These are phyloP conservation scores for Ptiloglossa arizonensis DNA, from an alignment of 1,140 invertebrate species.

Conservation along the genomic window DNA sequence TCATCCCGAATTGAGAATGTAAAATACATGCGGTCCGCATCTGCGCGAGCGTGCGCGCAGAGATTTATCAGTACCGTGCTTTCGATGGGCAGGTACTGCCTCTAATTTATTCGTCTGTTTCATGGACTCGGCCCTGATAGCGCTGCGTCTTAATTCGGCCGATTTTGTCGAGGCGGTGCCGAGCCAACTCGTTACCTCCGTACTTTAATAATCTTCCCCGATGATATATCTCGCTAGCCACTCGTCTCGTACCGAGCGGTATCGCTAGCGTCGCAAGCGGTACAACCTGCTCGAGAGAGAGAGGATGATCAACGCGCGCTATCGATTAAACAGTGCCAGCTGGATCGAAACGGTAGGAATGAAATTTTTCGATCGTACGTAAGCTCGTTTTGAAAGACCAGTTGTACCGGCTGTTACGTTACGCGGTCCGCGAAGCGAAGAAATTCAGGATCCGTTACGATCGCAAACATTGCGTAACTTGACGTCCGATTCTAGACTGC, in stretches of 20 bases:
- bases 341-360: too few species aligned
- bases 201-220: constrained; percentile 44
- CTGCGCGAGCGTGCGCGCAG: constrained; percentile 66
- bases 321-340: too few species aligned
- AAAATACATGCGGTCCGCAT: constrained; percentile 74
- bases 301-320: too few species aligned
- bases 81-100: constrained; percentile 69
- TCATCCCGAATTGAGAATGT: constrained; percentile 77
- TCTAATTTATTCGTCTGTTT: constrained; percentile 72
- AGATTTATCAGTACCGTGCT: constrained; percentile 72
- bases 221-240: constrained; percentile 25
- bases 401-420: too few species aligned
- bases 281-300: too few species aligned
- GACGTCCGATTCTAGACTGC: too few species aligned
- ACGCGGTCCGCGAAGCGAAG: too few species aligned
- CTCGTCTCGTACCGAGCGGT: background rate
- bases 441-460: too few species aligned
- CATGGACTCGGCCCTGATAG: constrained; percentile 56
- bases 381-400: too few species aligned
- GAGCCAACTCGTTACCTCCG: background rate
- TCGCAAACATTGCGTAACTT: too few species aligned
- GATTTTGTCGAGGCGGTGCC: constrained; percentile 42
- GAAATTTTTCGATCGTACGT: too few species aligned
- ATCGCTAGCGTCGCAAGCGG: background rate
- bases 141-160: constrained; percentile 62